phyloP scores from a whole-genome alignment of 64 coral and sea anemone genomes.

The Pocillopora damicornis region DNA sequence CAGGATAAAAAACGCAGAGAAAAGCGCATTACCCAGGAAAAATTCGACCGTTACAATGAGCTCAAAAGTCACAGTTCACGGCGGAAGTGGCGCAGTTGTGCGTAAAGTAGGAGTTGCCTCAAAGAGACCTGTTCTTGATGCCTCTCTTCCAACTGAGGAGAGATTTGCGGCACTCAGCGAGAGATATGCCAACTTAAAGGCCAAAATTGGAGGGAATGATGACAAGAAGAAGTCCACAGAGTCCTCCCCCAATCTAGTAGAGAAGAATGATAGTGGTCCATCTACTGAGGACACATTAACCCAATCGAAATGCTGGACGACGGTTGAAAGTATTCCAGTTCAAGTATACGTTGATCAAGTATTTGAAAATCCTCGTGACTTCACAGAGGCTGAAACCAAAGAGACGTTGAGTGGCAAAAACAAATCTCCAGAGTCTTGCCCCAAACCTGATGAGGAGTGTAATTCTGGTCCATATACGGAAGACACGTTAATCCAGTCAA shows the following conservation, averaged over 20 bases:
- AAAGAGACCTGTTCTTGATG: neutral
- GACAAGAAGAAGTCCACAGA: conserved; percentile 1
- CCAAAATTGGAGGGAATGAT: conserved; percentile 21
- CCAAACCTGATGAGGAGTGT: neutral
- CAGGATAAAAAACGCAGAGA: neutral
- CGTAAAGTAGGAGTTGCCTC: neutral
- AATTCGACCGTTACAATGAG: conserved; percentile 8
- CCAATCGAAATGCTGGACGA: neutral
- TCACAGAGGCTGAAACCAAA: neutral
- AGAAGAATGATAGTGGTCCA: neutral
- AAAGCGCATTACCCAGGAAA: neutral
- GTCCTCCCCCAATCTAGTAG: neutral
- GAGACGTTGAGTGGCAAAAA: neutral
- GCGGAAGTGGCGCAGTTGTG: neutral
- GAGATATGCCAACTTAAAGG: conserved; percentile 39
- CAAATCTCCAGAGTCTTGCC: neutral
- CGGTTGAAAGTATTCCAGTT: neutral
- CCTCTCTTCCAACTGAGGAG: conserved; percentile 38
- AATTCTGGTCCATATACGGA: neutral
- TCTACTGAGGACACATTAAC: neutral
- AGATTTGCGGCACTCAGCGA: conserved; percentile 65
- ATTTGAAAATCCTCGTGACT: neutral
- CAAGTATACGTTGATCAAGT: neutral
- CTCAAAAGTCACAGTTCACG: neutral
- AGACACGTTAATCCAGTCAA: neutral